Conservation (phyloP, 2,888 invertebrate genomes). For the Cryptocephalus primarius region DNA sequence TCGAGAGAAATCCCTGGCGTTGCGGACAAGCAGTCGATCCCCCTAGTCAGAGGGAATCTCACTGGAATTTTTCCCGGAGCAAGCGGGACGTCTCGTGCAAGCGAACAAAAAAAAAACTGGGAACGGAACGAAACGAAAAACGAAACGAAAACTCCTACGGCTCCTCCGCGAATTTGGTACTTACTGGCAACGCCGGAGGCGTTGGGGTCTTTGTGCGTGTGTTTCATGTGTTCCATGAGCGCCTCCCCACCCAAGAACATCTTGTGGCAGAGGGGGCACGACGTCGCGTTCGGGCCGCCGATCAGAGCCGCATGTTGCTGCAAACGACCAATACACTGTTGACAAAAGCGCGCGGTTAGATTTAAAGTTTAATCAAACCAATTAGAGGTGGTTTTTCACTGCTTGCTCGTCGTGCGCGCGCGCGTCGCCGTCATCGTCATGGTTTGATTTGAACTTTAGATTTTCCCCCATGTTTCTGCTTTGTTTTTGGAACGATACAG, state of each 20-base stretch:
- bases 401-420: no score
- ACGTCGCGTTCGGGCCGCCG: constrained; percentile 84
- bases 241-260: constrained; percentile 88
- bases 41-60: no score
- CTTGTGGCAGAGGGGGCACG: constrained; percentile 90
- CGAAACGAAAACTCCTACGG: neutral
- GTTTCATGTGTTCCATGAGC: constrained; percentile 93
- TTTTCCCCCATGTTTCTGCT: neutral
- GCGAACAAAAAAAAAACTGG: no score
- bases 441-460: constrained; percentile 20
- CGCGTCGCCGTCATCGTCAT: neutral
- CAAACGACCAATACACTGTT: constrained; percentile 89
- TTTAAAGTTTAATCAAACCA: constrained; percentile 29
- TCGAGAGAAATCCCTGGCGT: no score
- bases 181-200: constrained; percentile 83
- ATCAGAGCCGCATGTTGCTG: constrained; percentile 92
- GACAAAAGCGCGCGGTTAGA: constrained; percentile 39
- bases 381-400: constrained; percentile 11
- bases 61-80: no score
- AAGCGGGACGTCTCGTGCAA: no score
- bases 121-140: no score
- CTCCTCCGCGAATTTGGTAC: constrained; percentile 35
- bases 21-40: no score
- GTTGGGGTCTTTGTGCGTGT: constrained; percentile 87
- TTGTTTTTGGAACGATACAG: constrained; percentile 4